These are phyloP conservation scores for Nycticryphes semicollaris DNA, from an alignment of 2,113 vertebrate species.

Conservation along the genomic window DNA sequence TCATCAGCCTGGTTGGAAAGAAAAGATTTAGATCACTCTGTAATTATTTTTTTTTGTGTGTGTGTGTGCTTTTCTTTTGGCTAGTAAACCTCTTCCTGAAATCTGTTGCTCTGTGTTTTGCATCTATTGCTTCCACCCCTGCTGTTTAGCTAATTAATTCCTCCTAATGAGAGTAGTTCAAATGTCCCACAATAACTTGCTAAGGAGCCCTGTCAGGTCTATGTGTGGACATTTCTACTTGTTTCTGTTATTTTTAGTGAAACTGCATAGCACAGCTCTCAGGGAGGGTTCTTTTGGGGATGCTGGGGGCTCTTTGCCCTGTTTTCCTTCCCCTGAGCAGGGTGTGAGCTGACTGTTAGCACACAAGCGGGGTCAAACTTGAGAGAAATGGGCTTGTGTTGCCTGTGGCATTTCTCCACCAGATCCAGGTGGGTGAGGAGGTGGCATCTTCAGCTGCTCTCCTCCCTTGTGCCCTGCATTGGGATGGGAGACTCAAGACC, in stretches of 20 bases:
- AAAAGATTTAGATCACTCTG: background rate
- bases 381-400: background rate
- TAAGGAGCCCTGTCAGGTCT: background rate
- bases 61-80: background rate
- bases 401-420: background rate
- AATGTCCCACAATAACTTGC: background rate
- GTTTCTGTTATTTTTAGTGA: background rate
- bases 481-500: background rate
- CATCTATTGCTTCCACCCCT: background rate
- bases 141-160: constrained; percentile 34
- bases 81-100: background rate
- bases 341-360: background rate
- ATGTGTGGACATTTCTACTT: background rate
- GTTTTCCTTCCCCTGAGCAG: background rate
- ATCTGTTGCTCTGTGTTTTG: background rate
- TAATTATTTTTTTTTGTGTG: background rate
- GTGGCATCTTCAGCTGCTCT: background rate
- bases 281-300: background rate
- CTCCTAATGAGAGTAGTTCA: background rate
- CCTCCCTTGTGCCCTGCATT: background rate
- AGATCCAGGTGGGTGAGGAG: background rate
- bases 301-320: background rate
- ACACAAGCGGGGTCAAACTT: rapidly evolving
- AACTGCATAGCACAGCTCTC: background rate
- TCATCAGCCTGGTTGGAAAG: background rate